Conservation (phyloP, 2,113 vertebrate species). For the Ameiurus melas region DNA sequence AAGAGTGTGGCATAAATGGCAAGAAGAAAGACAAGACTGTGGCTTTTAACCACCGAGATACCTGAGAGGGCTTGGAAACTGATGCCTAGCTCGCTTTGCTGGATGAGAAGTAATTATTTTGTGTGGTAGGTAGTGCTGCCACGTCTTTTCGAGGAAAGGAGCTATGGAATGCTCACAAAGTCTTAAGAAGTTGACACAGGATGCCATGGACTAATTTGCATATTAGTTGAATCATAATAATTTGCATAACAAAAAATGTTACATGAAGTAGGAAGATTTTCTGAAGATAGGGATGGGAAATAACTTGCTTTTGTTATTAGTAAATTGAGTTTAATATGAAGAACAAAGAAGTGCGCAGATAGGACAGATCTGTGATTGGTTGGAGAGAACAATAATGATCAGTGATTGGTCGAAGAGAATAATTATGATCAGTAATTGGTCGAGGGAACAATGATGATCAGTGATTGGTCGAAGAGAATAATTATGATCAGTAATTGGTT, state of each 20-base stretch:
- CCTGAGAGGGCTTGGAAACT: constrained; percentile 11
- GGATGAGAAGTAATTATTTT: constrained; percentile 11
- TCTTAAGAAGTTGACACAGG: not conserved
- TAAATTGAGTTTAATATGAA: not conserved
- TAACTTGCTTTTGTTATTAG: not conserved
- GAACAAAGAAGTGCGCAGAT: not conserved
- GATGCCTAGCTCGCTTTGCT: not conserved
- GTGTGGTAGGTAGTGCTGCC: not conserved
- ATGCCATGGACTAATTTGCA: not conserved
- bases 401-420: not conserved
- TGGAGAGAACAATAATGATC: not conserved
- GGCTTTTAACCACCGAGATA: not conserved
- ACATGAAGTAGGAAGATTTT: not conserved
- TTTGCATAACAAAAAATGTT: not conserved
- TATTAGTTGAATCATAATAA: not conserved
- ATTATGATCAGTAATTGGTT: not conserved
- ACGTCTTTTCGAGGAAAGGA: not conserved
- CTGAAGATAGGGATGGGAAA: not conserved
- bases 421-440: not conserved
- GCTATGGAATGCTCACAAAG: not conserved
- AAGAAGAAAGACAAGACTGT: constrained; percentile 16
- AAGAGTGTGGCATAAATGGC: not conserved
- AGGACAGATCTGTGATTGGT: not conserved
- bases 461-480: not conserved
- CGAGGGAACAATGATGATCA: not conserved